A percentile compares a stretch with the other conserved stretches of the same genome.
These are phyloP conservation scores for Elmis aenea DNA, from an alignment of 2,888 invertebrate genomes.

Conservation along the genomic window DNA sequence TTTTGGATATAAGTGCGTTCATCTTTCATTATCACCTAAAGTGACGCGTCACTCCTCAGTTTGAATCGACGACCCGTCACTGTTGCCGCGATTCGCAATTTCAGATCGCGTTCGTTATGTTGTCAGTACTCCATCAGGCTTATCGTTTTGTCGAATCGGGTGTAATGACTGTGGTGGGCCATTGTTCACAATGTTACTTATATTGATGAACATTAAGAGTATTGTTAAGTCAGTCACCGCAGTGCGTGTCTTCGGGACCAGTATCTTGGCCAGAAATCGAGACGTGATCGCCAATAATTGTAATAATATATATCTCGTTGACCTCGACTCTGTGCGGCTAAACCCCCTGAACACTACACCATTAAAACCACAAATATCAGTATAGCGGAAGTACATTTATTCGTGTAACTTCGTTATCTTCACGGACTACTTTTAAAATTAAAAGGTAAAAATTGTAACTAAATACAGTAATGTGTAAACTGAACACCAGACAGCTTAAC, in stretches of 20 bases:
- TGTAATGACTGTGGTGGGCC: slow-evolving; percentile 39
- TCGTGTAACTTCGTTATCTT: too few species aligned
- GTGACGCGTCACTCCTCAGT: slow-evolving; percentile 8
- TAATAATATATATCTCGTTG: too few species aligned
- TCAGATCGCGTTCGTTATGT: slow-evolving; percentile 27
- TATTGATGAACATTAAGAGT: slow-evolving; percentile 38
- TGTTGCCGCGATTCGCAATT: slow-evolving; percentile 11
- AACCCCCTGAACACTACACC: too few species aligned
- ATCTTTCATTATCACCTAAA: slow-evolving; percentile 17
- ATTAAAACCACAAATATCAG: too few species aligned
- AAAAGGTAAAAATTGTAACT: too few species aligned
- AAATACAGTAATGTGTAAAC: too few species aligned
- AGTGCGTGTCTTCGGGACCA: slow-evolving; percentile 7
- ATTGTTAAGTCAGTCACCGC: slow-evolving; percentile 44
- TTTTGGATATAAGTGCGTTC: slow-evolving; percentile 8
- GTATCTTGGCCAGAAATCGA: neutral
- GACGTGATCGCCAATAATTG: too few species aligned
- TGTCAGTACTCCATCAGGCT: slow-evolving; percentile 39
- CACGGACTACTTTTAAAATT: too few species aligned
- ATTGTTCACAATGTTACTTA: slow-evolving; percentile 38
- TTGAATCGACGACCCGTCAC: slow-evolving; percentile 7
- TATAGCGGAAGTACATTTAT: too few species aligned
- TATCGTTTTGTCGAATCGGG: slow-evolving; percentile 32
- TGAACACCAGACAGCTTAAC: too few species aligned
- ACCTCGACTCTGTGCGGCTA: too few species aligned